Evolutionary conservation across 1,140 invertebrate genomes (phyloP).

Genomic region (Drosophila sp.): DNA sequence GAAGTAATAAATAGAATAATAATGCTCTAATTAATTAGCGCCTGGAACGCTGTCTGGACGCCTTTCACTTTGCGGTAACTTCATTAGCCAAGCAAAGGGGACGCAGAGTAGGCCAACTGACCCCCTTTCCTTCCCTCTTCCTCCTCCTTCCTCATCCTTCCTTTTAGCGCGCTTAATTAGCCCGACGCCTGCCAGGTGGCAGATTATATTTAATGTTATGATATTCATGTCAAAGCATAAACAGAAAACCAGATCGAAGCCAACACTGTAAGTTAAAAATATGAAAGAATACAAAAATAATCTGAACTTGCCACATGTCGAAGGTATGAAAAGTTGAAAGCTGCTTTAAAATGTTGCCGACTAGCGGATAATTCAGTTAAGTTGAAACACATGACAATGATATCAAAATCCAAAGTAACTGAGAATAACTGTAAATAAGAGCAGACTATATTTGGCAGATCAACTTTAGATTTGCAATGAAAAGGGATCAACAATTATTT

Average conservation of each 20-base stretch:
- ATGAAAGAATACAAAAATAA: background rate
- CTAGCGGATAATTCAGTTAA: slow-evolving; percentile 19
- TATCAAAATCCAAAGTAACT: background rate
- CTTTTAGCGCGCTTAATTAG: slow-evolving; percentile 61
- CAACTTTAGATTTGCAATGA: no score
- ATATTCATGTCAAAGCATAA: slow-evolving; percentile 29
- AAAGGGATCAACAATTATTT: no score
- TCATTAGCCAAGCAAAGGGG: slow-evolving; percentile 37
- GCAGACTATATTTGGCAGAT: no score
- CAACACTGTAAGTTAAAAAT: background rate
- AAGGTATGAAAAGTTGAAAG: slow-evolving; percentile 23
- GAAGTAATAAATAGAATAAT: slow-evolving; percentile 13
- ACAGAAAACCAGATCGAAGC: slow-evolving; percentile 16
- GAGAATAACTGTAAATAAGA: no score
- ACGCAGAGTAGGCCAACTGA: slow-evolving; percentile 22
- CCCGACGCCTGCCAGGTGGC: slow-evolving; percentile 37
- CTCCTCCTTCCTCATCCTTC: slow-evolving; percentile 20
- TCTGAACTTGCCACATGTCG: slow-evolving; percentile 14
- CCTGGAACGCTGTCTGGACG: slow-evolving; percentile 43
- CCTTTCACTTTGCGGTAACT: slow-evolving; percentile 61
- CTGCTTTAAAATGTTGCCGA: slow-evolving; percentile 24
- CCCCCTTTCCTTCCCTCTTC: slow-evolving; percentile 22
- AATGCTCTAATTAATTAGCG: slow-evolving; percentile 57
- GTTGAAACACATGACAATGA: background rate
- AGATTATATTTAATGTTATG: slow-evolving; percentile 50